Evolutionary conservation across 2,113 vertebrate genomes (phyloP), one percentile per base, ranked within the genome.

Genomic region (Syrmaticus mikado): DNA sequence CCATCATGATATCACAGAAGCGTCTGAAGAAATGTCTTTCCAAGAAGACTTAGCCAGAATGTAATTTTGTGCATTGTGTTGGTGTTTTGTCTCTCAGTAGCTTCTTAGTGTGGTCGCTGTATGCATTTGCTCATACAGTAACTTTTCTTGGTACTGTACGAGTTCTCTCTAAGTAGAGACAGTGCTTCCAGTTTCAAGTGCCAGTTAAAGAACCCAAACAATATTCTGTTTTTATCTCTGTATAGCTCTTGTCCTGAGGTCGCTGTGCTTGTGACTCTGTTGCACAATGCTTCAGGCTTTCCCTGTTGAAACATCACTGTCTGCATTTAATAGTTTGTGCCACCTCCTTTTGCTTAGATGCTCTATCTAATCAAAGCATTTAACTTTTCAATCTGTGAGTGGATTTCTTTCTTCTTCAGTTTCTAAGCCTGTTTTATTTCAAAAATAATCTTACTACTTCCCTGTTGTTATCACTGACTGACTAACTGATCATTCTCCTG

Each of bases 301-400:
- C 16, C 21, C 16, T 57, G n/a, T 34, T 58, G 66, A 71, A 48
- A 46, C 0, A 0, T 10, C 2, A 1, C 7, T 30, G n/a, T 36
- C 32, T 68, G 9, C 46, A 40, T 38, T 41, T 74, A 19, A 6
- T 65, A 53, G 34, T 30, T 74, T 57, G 36, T 67, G 40, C 40
- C 65, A 13, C 58, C 45, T 57, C 32, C 28, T 57, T 71, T 81
- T 43, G 45, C 13, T 71, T 38, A 70, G 30, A 10, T 55, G 14
- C 21, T 50, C 12, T 58, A 2, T 72, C 24, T 81, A 13, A 53
- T 45, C 24, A 87, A 41, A 24, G 58, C 34, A 58, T 38, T 30
- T 36, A 45, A 8, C 41, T 80, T 57, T 58, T 74, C 34, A 28
- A 1, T 58, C n/a, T 19, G 10, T 24, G 41, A 28, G 61, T 57